These are phyloP conservation scores for Pelecanoides urinatrix DNA, from an alignment of 2,113 vertebrate species.

Conservation along the genomic window DNA sequence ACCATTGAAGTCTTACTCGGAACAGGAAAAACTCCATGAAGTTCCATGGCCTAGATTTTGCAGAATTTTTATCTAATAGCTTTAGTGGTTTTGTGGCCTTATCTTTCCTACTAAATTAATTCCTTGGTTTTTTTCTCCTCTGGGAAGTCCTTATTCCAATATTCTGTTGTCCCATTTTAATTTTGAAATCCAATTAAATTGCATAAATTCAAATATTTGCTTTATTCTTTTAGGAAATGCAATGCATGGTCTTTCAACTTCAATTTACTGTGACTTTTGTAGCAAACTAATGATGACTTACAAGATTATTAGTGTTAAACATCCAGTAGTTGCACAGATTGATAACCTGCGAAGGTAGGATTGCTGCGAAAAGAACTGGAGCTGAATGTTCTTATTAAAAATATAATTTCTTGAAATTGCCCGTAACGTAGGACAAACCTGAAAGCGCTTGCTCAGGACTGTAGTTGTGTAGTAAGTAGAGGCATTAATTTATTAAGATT, in stretches of 20 bases:
- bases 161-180: background rate
- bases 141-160: background rate
- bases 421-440: background rate
- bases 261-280: background rate
- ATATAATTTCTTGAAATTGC: background rate
- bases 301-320: background rate
- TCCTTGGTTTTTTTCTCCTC: no score
- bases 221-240: background rate
- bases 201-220: background rate
- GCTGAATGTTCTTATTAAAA: background rate
- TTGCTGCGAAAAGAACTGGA: background rate
- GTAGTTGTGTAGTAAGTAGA: background rate
- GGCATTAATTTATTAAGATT: no score
- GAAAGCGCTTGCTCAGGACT: background rate
- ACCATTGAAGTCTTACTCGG: background rate
- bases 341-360: background rate
- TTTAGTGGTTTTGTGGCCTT: background rate
- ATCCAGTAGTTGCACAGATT: background rate
- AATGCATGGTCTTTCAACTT: fast-evolving
- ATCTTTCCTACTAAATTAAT: background rate
- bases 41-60: background rate
- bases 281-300: background rate
- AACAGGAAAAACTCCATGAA: background rate
- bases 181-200: background rate
- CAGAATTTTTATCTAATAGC: background rate